These are phyloP conservation scores for Cygnus buccinator DNA, from an alignment of 2,113 vertebrate genomes.

Conservation along the genomic window DNA sequence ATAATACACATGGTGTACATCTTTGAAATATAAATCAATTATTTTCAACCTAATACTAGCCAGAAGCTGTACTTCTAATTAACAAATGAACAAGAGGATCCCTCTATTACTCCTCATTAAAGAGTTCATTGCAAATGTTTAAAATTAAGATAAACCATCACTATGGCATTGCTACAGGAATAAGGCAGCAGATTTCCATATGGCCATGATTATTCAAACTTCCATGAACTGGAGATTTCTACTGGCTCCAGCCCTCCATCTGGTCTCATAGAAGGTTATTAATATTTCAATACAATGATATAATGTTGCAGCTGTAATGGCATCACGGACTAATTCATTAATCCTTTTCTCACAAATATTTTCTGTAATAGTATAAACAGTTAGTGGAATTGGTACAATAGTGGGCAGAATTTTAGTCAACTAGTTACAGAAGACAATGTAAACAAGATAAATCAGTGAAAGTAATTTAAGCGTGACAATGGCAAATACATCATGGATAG, in stretches of 20 bases:
- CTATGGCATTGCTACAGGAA: background rate
- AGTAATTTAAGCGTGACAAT: background rate
- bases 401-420: background rate
- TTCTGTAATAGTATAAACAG: background rate
- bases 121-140: conserved; percentile 56
- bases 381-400: background rate
- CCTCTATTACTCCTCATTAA: conserved; percentile 64
- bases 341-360: background rate
- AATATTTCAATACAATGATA: background rate
- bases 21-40: conserved; percentile 70
- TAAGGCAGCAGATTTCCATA: conserved; percentile 35
- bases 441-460: background rate
- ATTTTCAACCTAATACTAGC: conserved; percentile 54
- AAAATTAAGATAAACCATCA: conserved; percentile 37
- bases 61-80: conserved; percentile 65
- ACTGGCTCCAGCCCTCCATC: background rate
- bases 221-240: background rate
- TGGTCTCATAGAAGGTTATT: background rate
- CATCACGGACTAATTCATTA: background rate
- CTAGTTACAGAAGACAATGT: background rate
- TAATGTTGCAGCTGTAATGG: background rate
- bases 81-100: conserved; percentile 62
- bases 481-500: background rate
- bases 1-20: background rate
- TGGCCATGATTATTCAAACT: conserved; percentile 53